Evolutionary conservation across 2,888 invertebrate genomes (phyloP).

Genomic region (Sphinx pinastri): DNA sequence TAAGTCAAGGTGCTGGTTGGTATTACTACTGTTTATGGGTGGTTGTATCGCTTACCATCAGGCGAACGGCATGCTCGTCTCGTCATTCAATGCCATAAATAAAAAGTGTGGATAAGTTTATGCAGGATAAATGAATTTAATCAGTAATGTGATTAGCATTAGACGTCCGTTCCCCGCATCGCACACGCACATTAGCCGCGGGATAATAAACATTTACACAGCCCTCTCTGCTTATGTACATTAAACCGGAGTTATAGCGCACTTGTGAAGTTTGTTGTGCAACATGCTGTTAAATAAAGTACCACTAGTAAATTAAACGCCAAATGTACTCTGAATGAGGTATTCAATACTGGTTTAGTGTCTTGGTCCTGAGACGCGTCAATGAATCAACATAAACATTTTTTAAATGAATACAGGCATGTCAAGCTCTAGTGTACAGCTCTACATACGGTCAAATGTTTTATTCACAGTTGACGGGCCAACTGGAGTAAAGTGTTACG

Average conservation of each 20-base stretch:
- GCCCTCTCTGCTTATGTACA: constrained; percentile 38
- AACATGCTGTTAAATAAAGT: constrained; percentile 15
- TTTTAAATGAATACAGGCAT: no score
- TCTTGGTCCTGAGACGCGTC: background rate
- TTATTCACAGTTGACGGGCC: no score
- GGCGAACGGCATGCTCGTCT: no score
- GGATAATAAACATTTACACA: constrained; percentile 49
- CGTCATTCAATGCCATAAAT: no score
- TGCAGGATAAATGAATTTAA: constrained; percentile 22
- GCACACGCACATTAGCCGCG: constrained; percentile 37
- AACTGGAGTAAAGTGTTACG: no score
- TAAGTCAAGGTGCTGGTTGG: no score
- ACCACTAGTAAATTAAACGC: constrained; percentile 8
- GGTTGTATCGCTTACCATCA: no score
- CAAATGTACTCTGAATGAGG: background rate
- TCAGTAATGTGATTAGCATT: constrained; percentile 25
- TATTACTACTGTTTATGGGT: no score
- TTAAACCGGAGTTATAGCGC: constrained; percentile 13
- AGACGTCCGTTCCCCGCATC: constrained; percentile 34
- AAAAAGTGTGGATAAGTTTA: background rate
- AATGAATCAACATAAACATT: no score
- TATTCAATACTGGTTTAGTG: background rate
- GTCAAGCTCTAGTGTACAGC: no score
- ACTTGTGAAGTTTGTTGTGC: constrained; percentile 11
- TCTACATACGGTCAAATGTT: no score